A percentile compares a stretch with the other conserved stretches of the same genome.
Evolutionary conservation across 2,113 vertebrate genomes (phyloP).

Genomic region (Hepsetus odoe): DNA sequence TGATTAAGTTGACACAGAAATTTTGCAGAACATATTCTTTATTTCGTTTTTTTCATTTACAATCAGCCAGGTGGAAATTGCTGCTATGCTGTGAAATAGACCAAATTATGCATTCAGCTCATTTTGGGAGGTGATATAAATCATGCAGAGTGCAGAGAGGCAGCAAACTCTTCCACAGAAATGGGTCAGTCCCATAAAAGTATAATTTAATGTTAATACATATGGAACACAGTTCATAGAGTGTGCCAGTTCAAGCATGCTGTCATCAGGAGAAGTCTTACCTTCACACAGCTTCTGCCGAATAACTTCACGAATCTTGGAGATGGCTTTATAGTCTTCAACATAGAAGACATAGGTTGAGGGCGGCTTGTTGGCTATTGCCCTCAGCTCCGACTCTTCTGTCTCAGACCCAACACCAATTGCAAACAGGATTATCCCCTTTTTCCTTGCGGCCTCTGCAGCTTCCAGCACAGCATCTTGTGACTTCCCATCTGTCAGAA

Average conservation of each 20-base stretch:
- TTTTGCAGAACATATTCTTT: background rate
- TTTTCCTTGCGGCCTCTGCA: slow-evolving; percentile 90
- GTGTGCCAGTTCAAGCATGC: background rate
- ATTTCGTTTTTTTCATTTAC: slow-evolving; percentile 42
- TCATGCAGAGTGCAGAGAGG: background rate
- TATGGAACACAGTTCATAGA: background rate
- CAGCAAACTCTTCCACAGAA: slow-evolving; percentile 3
- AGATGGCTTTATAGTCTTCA: slow-evolving; percentile 94
- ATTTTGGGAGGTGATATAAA: slow-evolving; percentile 16
- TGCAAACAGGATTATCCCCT: slow-evolving; percentile 90
- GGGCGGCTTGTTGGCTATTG: slow-evolving; percentile 93
- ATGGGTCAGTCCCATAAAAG: background rate
- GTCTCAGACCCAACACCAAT: slow-evolving; percentile 93
- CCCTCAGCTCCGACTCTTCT: slow-evolving; percentile 85
- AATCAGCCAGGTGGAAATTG: slow-evolving; percentile 7
- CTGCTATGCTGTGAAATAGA: background rate
- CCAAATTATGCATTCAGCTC: slow-evolving; percentile 27
- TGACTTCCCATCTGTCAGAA: slow-evolving; percentile 95
- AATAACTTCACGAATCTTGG: slow-evolving; percentile 94
- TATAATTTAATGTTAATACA: background rate
- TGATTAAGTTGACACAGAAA: background rate
- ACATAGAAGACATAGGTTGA: slow-evolving; percentile 95
- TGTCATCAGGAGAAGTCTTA: slow-evolving; percentile 59
- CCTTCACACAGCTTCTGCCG: slow-evolving; percentile 98
- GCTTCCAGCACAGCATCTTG: slow-evolving; percentile 91